Conservation (phyloP, 2,888 invertebrate genomes). For the Sinelater perroti region DNA sequence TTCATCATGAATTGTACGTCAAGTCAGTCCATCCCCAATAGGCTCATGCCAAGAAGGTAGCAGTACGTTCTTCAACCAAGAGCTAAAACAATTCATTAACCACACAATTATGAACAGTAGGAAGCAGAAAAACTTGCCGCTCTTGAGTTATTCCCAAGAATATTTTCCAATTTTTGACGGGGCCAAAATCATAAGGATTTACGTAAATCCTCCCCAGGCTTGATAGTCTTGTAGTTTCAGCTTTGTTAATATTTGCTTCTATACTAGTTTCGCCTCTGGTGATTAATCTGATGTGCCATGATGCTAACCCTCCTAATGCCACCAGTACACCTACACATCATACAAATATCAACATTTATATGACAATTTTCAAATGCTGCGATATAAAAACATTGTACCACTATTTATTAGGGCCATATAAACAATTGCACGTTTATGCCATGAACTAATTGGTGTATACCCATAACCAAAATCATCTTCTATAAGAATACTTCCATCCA, state of each 20-base stretch:
- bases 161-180: slow-evolving; percentile 85
- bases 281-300: slow-evolving; percentile 89
- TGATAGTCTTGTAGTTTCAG: slow-evolving; percentile 71
- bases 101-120: neutral
- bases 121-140: slow-evolving; percentile 61
- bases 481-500: slow-evolving; percentile 48
- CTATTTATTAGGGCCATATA: slow-evolving; percentile 77
- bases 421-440: slow-evolving; percentile 69
- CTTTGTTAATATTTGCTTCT: slow-evolving; percentile 89
- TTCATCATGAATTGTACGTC: slow-evolving; percentile 76
- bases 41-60: slow-evolving; percentile 88
- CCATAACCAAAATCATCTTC: slow-evolving; percentile 48
- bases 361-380: too few species aligned
- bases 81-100: slow-evolving; percentile 54
- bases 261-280: slow-evolving; percentile 92
- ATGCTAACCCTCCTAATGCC: slow-evolving; percentile 79
- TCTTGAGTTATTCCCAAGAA: slow-evolving; percentile 85
- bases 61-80: slow-evolving; percentile 76
- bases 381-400: too few species aligned
- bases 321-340: slow-evolving; percentile 68
- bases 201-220: slow-evolving; percentile 70
- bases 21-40: slow-evolving; percentile 84
- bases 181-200: slow-evolving; percentile 93
- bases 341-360: too few species aligned
- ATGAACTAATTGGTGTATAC: slow-evolving; percentile 48